Conservation (phyloP, 35 echinoderm and acorn worm species). For the Eucidaris tribuloides region DNA sequence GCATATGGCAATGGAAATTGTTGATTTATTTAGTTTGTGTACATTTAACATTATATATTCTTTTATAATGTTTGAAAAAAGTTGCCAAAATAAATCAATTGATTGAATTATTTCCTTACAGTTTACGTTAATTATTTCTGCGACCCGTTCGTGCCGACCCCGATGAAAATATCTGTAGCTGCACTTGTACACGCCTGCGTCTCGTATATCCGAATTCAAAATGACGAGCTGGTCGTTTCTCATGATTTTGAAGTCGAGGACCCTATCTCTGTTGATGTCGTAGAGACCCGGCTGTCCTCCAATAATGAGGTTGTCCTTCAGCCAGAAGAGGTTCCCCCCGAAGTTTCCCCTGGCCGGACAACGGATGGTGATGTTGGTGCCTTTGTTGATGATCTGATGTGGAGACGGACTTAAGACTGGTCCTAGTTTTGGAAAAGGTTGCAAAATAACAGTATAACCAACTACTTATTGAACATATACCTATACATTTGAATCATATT, state of each 20-base stretch:
- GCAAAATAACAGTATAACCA: no score
- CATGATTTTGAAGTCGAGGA: background rate
- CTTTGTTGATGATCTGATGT: background rate
- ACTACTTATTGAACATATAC: no score
- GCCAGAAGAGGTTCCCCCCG: slow-evolving; percentile 4
- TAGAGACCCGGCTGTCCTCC: slow-evolving; percentile 1
- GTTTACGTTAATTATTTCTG: background rate
- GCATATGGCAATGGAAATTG: no score
- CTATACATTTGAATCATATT: no score
- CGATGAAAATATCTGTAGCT: background rate
- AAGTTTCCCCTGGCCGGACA: background rate
- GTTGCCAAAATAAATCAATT: no score
- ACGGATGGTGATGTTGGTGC: background rate
- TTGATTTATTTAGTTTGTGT: no score
- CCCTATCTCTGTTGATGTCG: background rate
- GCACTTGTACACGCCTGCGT: background rate
- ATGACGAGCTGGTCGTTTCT: background rate
- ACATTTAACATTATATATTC: no score
- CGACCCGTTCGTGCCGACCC: background rate
- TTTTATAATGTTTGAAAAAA: no score
- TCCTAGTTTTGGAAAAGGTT: background rate
- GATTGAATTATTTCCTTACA: no score
- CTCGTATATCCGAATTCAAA: background rate
- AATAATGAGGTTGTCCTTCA: slow-evolving; percentile 6
- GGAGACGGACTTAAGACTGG: background rate